Percentiles rank a stretch among this genome's conserved stretches.
These are phyloP conservation scores for Chrysomela aeneicollis DNA, from an alignment of 2,888 invertebrate genomes.

Conservation along the genomic window DNA sequence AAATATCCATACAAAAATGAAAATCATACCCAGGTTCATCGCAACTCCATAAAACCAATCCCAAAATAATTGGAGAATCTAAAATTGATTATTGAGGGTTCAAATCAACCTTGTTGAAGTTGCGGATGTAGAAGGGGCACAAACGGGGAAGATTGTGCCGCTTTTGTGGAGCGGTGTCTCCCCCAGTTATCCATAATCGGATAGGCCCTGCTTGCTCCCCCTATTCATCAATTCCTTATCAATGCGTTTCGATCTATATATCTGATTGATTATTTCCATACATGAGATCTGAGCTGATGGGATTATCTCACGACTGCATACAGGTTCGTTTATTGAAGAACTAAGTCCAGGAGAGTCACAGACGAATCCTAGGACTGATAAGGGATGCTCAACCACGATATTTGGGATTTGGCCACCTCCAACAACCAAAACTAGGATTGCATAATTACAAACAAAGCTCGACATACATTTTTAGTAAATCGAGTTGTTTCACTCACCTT, in stretches of 20 bases:
- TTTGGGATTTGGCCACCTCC: no score
- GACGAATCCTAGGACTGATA: no score
- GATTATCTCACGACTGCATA: slow-evolving; percentile 26
- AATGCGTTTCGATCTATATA: slow-evolving; percentile 41
- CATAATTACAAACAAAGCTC: no score
- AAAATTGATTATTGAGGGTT: slow-evolving; percentile 51
- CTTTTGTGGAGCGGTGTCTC: slow-evolving; percentile 52
- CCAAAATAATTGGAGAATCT: slow-evolving; percentile 52
- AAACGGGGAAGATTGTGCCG: slow-evolving; percentile 38
- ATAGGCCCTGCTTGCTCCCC: slow-evolving; percentile 42
- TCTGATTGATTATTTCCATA: slow-evolving; percentile 30
- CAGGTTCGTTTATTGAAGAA: background rate
- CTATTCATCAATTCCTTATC: slow-evolving; percentile 52
- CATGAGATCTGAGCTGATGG: slow-evolving; percentile 17
- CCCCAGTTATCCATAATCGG: slow-evolving; percentile 50
- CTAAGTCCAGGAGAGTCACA: no score
- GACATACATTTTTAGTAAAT: no score
- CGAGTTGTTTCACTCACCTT: no score
- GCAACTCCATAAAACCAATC: slow-evolving; percentile 35
- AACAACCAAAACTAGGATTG: no score
- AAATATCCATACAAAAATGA: background rate
- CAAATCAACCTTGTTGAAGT: slow-evolving; percentile 47
- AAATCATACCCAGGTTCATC: background rate
- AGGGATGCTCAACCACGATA: no score
- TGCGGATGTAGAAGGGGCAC: slow-evolving; percentile 52